Percentiles rank a stretch among this genome's conserved stretches.
Conservation (phyloP, 2,888 invertebrate genomes). For the Caenorhabditis sp. region DNA sequence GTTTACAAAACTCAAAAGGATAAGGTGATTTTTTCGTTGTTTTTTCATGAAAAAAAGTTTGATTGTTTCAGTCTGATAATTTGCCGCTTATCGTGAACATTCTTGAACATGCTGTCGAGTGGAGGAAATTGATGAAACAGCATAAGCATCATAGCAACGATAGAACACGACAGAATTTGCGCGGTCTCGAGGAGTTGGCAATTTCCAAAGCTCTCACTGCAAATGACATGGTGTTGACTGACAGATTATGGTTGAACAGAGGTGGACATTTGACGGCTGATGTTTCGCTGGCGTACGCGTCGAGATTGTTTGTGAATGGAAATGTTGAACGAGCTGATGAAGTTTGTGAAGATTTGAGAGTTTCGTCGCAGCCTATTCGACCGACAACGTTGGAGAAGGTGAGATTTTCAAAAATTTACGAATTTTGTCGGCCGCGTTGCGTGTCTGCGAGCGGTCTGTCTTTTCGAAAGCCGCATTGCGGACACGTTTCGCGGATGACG, state of each 20-base stretch:
- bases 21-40: background rate
- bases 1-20: constrained; percentile 8
- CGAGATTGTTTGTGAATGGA: constrained; percentile 26
- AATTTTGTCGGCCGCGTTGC: too few species aligned
- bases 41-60: background rate
- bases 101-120: constrained; percentile 21
- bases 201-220: constrained; percentile 17
- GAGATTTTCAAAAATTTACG: background rate
- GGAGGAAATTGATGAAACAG: constrained; percentile 16
- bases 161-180: background rate
- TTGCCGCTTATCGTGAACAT: constrained; percentile 15
- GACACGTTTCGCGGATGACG: too few species aligned
- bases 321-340: constrained; percentile 31
- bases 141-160: background rate
- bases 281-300: constrained; percentile 31
- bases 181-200: background rate
- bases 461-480: too few species aligned
- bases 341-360: constrained; percentile 33
- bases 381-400: constrained; percentile 26
- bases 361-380: constrained; percentile 26
- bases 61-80: background rate
- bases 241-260: constrained; percentile 34
- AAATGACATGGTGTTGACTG: constrained; percentile 28
- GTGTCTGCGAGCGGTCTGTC: too few species aligned
- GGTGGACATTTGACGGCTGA: constrained; percentile 16